Evolutionary conservation across 2,113 vertebrate species (phyloP).

Genomic region (Ifrita kowaldi): DNA sequence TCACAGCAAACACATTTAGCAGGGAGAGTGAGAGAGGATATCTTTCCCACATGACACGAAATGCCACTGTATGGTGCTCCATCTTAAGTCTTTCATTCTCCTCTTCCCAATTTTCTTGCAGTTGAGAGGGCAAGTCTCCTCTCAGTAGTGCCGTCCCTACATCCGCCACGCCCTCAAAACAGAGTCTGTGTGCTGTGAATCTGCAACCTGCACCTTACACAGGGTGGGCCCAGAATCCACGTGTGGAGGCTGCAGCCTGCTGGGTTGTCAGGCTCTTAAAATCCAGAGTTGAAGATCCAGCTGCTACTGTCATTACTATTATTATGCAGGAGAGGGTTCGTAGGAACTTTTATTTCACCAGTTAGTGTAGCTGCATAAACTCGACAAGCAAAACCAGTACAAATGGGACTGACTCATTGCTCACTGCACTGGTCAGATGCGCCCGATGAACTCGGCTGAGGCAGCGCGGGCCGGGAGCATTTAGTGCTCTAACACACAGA

Average conservation of each 20-base stretch:
- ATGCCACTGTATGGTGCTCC: not conserved
- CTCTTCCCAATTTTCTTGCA: not conserved
- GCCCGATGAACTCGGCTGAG: accelerated
- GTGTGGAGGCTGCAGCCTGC: not conserved
- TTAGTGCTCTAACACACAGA: accelerated
- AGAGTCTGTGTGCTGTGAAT: too few relatives aligned
- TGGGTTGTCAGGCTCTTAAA: accelerated
- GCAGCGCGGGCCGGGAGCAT: not conserved
- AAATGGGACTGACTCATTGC: too few relatives aligned
- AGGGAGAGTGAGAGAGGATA: not conserved
- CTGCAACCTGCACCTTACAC: too few relatives aligned
- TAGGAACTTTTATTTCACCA: not conserved
- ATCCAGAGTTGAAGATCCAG: too few relatives aligned
- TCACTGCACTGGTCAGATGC: not conserved
- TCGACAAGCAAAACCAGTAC: not conserved
- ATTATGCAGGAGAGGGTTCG: not conserved
- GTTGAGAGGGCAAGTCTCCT: not conserved
- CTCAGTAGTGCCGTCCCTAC: not conserved
- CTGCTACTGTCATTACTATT: not conserved
- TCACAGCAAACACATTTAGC: not conserved
- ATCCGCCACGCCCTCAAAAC: not conserved
- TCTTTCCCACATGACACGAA: not conserved
- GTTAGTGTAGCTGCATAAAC: accelerated
- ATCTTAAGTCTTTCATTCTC: not conserved
- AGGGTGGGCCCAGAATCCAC: not conserved